These are phyloP conservation scores for Galaxias olidus DNA, from an alignment of 2,797 vertebrate species.

Conservation along the genomic window DNA sequence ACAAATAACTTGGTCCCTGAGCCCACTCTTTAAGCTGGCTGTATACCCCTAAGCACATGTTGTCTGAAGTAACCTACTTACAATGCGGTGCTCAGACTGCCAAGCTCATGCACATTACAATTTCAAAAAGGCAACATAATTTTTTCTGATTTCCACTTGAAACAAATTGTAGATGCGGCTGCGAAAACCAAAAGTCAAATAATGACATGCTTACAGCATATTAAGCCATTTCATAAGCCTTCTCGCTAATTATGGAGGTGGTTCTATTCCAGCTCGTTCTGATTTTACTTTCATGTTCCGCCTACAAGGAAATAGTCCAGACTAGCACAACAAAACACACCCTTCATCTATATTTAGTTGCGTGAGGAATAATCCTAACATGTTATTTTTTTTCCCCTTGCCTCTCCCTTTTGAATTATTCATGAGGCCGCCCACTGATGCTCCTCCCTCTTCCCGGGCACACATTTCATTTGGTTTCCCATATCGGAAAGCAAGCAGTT, in stretches of 20 bases:
- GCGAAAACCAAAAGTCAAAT: background rate
- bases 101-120: background rate
- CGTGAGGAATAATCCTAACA: constrained; percentile 58
- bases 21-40: too few species aligned
- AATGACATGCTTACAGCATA: constrained; percentile 6
- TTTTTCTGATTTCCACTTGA: constrained; percentile 8
- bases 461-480: constrained; percentile 25
- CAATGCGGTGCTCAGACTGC: background rate
- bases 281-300: constrained; percentile 28
- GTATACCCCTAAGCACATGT: too few species aligned
- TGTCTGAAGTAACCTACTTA: too few species aligned
- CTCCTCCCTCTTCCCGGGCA: constrained; percentile 31
- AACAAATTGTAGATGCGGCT: constrained; percentile 2
- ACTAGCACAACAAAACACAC: constrained; percentile 39
- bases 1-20: too few species aligned
- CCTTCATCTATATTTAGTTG: constrained; percentile 56
- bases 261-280: constrained; percentile 4
- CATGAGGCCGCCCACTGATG: constrained; percentile 39
- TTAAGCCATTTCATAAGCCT: background rate
- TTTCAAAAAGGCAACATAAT: background rate
- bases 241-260: constrained; percentile 18
- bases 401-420: constrained; percentile 55
- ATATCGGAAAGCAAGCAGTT: background rate
- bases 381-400: constrained; percentile 36
- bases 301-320: constrained; percentile 34